Base-by-base conservation (phyloP, 1,140 invertebrate genomes). In the Leptestheria dahalacensis region DNA sequence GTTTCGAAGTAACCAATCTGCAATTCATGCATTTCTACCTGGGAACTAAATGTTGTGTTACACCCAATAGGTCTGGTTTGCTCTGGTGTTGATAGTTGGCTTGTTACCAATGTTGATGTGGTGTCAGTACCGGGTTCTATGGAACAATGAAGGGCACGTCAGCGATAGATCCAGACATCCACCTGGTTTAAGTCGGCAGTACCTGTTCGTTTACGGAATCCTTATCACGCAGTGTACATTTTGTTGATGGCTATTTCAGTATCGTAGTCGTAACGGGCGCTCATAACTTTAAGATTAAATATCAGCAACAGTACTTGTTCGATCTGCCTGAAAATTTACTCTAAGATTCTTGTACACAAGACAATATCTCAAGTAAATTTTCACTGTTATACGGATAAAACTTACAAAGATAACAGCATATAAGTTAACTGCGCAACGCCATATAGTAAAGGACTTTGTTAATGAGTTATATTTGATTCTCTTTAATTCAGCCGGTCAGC, bases 161-260 rank as follows among this genome's bases (percentile, higher is more conserved):
- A 26, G 46, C 46, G 20, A 20, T 10, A 51, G 25, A 24, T 54
- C 41, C 48, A 57, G 4, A 9, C 4, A 57, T 46, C 29, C 33
- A 18, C 54, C 62, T 26, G 18, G 21, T 49, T 60, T 65, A 18
- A 18, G 61, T 3, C 28, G 61, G 41, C 60, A 61, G n/a, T 66
- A 65, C 41, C 54, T 65, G n/a, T 28, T 62, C 3, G 65, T 63
- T 3, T 64, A 64, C 10, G 33, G 65, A 15, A 60, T 66, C 12
- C 66, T 65, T 62, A 57, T 65, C 63, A 57, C 65, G 57, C 64
- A 60, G 28, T 12, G 57, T 54, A 4, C 20, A n/a, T n/a, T n/a
- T n/a, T n/a, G n/a, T n/a, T n/a, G n/a, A n/a, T n/a, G n/a, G n/a
- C n/a, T n/a, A n/a, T n/a, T n/a, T n/a, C n/a, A n/a, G n/a, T n/a